A percentile compares a stretch with the other conserved stretches of the same genome.
Evolutionary conservation across 2,888 invertebrate species (phyloP).

Genomic region (Chorisops tibialis): DNA sequence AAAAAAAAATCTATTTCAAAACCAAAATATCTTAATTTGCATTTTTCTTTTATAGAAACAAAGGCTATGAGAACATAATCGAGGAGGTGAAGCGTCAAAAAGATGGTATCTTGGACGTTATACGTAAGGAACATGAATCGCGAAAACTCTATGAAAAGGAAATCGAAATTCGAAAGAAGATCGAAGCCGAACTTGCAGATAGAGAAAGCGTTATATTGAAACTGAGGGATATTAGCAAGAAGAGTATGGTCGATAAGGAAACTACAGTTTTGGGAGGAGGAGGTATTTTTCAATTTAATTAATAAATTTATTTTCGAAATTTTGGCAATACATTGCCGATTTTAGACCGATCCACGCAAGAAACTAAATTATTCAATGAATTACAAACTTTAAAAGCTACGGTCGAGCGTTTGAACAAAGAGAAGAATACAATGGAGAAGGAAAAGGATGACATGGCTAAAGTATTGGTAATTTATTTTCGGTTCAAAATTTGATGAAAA

Average conservation of each 20-base stretch:
- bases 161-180: constrained; percentile 12
- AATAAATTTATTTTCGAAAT: not conserved
- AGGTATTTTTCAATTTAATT: not conserved
- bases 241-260: constrained; percentile 22
- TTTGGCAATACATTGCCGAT: not conserved
- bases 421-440: constrained; percentile 21
- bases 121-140: constrained; percentile 19
- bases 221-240: constrained; percentile 15
- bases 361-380: constrained; percentile 27
- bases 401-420: constrained; percentile 15
- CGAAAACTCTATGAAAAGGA: constrained; percentile 23
- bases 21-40: not conserved
- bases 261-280: constrained; percentile 12
- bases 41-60: not conserved
- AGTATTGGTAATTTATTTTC: constrained; percentile 14
- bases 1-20: not conserved
- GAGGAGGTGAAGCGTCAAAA: constrained; percentile 26
- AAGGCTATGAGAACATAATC: constrained; percentile 17
- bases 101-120: constrained; percentile 14
- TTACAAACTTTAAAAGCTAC: constrained; percentile 19
- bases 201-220: constrained; percentile 13
- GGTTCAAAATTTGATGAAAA: not conserved
- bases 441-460: constrained; percentile 25
- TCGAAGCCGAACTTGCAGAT: constrained; percentile 20
- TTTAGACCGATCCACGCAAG: constrained; percentile 18